Evolutionary conservation across 2,888 invertebrate species (phyloP).

Genomic region (Drosophila paracracens): DNA sequence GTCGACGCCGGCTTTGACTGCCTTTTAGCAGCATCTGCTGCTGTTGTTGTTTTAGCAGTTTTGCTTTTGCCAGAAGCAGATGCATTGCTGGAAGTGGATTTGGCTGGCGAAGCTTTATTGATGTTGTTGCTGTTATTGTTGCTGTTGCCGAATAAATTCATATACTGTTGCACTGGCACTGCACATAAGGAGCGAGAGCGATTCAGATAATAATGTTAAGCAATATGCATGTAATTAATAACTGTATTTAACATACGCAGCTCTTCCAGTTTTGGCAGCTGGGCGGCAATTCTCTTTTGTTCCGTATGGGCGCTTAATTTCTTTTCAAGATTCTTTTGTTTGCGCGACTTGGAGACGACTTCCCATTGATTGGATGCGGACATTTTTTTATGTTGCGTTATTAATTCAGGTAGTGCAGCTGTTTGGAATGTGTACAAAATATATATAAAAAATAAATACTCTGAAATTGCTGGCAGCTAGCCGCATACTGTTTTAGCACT

Average conservation of each 20-base stretch:
- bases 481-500: constrained; percentile 29
- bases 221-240: not conserved
- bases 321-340: constrained; percentile 86
- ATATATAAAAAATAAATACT: constrained; percentile 41
- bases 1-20: constrained; percentile 35
- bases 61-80: constrained; percentile 55
- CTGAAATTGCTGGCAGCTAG: constrained; percentile 1
- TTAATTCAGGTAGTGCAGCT: constrained; percentile 31
- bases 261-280: constrained; percentile 91
- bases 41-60: constrained; percentile 31
- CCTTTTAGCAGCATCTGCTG: constrained; percentile 2
- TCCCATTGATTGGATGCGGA: constrained; percentile 87
- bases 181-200: constrained; percentile 46
- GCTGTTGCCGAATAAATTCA: constrained; percentile 85
- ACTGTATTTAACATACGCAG: constrained; percentile 87
- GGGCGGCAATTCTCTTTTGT: constrained; percentile 85
- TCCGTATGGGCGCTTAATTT: constrained; percentile 86
- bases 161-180: constrained; percentile 90
- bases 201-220: not conserved
- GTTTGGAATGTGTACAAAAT: constrained; percentile 28
- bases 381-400: constrained; percentile 22
- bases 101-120: constrained; percentile 60
- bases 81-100: constrained; percentile 63
- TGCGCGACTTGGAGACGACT: constrained; percentile 90
- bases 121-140: constrained; percentile 43